Base-by-base conservation (phyloP, 2,888 invertebrate genomes). In the Synanthedon formicaeformis region DNA sequence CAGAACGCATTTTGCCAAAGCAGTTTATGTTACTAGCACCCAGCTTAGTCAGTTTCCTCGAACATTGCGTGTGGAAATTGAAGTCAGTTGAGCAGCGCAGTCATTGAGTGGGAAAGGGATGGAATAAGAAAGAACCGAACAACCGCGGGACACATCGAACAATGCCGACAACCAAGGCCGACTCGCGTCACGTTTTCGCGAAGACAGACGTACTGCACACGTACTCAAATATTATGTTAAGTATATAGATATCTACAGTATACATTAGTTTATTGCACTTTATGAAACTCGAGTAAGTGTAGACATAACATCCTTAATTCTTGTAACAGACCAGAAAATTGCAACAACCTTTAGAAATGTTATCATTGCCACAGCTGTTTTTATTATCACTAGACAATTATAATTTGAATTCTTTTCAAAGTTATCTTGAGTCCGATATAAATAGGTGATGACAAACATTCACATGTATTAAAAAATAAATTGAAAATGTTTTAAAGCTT, bases 11-110 rank as follows among this genome's bases (percentile, higher is more conserved):
- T 71, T 73, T 76, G 53, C 57, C 48, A 57, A 50, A 52, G 41
- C 40, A 12, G 34, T 34, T 55, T 52, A 16, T 1, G 45, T 53
- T 59, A 56, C 55, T 59, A 55, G 56, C 61, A 66, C 63, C 64
- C 78, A 78, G 81, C 80, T 80, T 78, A 79, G 76, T 78, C 75
- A 78, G 78, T 85, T 85, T 84, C 78, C 78, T 76, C 73, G 73
- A 75, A 75, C 69, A 64, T 73, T 73, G 70, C 67, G 69, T 75
- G 78, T 78, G 85, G 75, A 86, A 85, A 86, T 77, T 78, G 70
- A 75, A 84, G 76, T 75, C 67, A 63, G 63, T 67, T 66, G 73
- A 78, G 68, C 62, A 72, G 75, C 62, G 62, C 63, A 67, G 65
- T 69, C 81, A 78, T 78, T 78, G 75, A 63, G 86, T 73, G 75